Conservation (phyloP, 2,113 vertebrate species). For the Epinephelus lanceolatus region DNA sequence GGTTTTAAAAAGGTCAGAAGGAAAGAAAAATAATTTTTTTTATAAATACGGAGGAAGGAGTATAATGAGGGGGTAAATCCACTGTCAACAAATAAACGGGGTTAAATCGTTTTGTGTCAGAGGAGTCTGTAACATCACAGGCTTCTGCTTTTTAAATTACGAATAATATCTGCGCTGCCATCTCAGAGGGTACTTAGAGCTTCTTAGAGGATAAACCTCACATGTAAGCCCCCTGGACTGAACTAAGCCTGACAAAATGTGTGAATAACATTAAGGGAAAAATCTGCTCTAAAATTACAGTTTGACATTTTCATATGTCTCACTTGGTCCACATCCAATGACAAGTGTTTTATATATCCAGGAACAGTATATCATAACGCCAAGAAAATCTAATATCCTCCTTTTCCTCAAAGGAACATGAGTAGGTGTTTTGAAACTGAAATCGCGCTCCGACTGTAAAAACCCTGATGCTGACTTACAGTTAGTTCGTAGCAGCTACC, state of each 20-base stretch:
- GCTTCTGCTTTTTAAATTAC: conserved; percentile 37
- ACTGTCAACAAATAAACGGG: not conserved
- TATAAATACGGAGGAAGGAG: not conserved
- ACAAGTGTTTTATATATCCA: conserved; percentile 52
- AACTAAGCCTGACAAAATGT: conserved; percentile 41
- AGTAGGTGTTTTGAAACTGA: conserved; percentile 10
- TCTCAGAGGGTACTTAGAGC: conserved; percentile 40
- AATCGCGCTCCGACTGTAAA: not conserved
- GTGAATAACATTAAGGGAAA: conserved; percentile 52
- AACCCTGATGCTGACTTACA: not conserved
- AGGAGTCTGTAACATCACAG: conserved; percentile 2
- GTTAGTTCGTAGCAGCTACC: not conserved
- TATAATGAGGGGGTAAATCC: conserved; percentile 4
- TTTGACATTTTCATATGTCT: conserved; percentile 61
- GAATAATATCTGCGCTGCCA: conserved; percentile 49
- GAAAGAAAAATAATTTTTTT: not conserved
- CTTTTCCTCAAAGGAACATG: conserved; percentile 8
- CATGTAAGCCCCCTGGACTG: conserved; percentile 28
- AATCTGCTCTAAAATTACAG: conserved; percentile 52
- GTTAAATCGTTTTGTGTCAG: not conserved
- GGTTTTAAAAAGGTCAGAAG: not conserved
- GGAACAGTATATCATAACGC: conserved; percentile 30
- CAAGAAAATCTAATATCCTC: conserved; percentile 43
- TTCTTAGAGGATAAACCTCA: conserved; percentile 42
- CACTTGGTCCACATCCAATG: conserved; percentile 50